These are phyloP conservation scores for Paguma larvata DNA, from an alignment of 2,797 vertebrate species.

Conservation along the genomic window DNA sequence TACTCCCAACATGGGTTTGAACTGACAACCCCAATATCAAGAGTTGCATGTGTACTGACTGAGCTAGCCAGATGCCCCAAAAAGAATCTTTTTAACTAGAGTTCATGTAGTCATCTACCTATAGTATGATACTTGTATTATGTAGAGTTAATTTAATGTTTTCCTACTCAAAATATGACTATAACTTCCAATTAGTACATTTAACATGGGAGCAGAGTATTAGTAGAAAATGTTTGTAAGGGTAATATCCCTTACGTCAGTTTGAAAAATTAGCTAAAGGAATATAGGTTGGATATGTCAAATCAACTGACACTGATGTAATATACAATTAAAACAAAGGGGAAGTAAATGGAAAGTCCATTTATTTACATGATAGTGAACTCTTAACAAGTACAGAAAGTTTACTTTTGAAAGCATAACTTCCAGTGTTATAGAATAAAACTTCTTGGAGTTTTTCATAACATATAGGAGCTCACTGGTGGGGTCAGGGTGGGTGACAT, in stretches of 20 bases:
- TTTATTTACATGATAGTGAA: not conserved
- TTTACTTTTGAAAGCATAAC: slow-evolving; percentile 31
- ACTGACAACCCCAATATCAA: not conserved
- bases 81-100: slow-evolving; percentile 19
- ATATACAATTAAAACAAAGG: slow-evolving; percentile 31
- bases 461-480: not conserved
- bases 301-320: not conserved
- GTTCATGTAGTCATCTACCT: slow-evolving; percentile 16
- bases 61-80: not conserved
- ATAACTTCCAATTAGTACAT: slow-evolving; percentile 32
- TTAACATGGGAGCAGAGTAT: slow-evolving; percentile 9
- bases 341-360: not conserved
- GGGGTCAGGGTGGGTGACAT: not conserved
- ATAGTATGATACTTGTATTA: not conserved
- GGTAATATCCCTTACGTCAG: not conserved
- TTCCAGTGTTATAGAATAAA: slow-evolving; percentile 21
- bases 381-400: not conserved
- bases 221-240: slow-evolving; percentile 30
- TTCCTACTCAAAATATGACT: slow-evolving; percentile 49
- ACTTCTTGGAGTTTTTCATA: not conserved
- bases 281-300: not conserved
- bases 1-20: not conserved
- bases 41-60: not conserved
- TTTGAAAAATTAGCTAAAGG: slow-evolving; percentile 42
- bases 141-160: slow-evolving; percentile 8